These are phyloP conservation scores for Felis chaus DNA, from an alignment of 2,113 vertebrate species.

Conservation along the genomic window DNA sequence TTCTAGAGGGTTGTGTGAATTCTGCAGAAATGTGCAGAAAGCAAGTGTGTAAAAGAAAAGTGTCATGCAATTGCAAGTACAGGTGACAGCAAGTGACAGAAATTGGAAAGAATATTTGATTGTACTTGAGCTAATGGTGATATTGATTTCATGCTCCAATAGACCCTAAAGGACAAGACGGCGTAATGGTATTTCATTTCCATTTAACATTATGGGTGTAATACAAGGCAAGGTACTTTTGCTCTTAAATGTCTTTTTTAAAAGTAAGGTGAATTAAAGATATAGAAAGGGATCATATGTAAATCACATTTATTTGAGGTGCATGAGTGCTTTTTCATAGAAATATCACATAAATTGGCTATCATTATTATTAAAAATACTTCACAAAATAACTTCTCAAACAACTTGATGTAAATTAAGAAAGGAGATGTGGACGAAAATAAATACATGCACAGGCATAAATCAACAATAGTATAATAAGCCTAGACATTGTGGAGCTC, in stretches of 20 bases:
- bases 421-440: background rate
- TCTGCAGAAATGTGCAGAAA: background rate
- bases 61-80: conserved; percentile 16
- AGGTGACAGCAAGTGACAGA: conserved; percentile 26
- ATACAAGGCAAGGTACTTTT: background rate
- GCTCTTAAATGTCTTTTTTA: background rate
- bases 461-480: background rate
- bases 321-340: background rate
- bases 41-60: background rate
- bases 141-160: conserved; percentile 51
- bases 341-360: background rate
- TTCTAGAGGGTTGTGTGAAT: background rate
- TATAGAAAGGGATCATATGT: background rate
- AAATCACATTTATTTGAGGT: background rate
- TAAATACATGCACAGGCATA: background rate
- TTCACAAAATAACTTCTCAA: background rate
- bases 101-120: conserved; percentile 24
- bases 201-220: background rate
- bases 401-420: background rate
- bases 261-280: background rate
- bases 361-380: background rate
- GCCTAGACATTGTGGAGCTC: background rate
- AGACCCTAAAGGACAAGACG: conserved; percentile 49
- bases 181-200: conserved; percentile 23
- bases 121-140: conserved; percentile 12